phyloP scores from a whole-genome alignment of 2,113 vertebrate genomes.

The Proteles cristata region DNA sequence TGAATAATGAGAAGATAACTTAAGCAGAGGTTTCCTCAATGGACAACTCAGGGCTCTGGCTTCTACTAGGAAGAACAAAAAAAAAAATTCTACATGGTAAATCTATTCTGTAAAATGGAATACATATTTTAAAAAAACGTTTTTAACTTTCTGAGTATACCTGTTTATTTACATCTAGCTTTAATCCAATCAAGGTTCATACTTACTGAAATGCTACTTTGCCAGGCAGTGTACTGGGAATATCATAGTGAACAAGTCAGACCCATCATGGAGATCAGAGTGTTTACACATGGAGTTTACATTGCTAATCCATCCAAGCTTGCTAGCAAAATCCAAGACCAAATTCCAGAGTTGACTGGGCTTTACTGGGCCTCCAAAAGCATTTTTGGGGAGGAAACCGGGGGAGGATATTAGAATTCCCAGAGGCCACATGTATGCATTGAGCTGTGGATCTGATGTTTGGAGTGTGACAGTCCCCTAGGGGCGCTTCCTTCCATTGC shows the following conservation, averaged over 20 bases:
- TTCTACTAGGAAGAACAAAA: not conserved
- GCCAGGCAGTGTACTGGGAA: not conserved
- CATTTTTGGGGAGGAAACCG: not conserved
- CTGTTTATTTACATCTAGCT: not conserved
- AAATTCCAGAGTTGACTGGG: not conserved
- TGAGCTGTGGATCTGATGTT: not conserved
- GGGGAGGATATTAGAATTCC: not conserved
- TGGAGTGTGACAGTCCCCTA: not conserved
- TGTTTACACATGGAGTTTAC: conserved; percentile 21
- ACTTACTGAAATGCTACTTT: not conserved
- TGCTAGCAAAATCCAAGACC: not conserved
- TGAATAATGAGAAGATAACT: not conserved
- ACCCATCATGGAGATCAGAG: not conserved
- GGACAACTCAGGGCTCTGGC: not conserved
- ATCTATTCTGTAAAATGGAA: not conserved
- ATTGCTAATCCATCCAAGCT: not conserved
- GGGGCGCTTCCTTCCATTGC: not conserved
- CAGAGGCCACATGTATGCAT: not conserved
- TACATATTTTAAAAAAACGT: not conserved
- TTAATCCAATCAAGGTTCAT: not conserved
- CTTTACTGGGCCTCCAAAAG: not conserved
- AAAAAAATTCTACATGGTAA: not conserved
- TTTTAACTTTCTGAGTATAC: not conserved
- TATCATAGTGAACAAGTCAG: not conserved
- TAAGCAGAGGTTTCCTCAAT: not conserved